phyloP scores from a whole-genome alignment of 2,113 vertebrate genomes.

The Nycticryphes semicollaris region DNA sequence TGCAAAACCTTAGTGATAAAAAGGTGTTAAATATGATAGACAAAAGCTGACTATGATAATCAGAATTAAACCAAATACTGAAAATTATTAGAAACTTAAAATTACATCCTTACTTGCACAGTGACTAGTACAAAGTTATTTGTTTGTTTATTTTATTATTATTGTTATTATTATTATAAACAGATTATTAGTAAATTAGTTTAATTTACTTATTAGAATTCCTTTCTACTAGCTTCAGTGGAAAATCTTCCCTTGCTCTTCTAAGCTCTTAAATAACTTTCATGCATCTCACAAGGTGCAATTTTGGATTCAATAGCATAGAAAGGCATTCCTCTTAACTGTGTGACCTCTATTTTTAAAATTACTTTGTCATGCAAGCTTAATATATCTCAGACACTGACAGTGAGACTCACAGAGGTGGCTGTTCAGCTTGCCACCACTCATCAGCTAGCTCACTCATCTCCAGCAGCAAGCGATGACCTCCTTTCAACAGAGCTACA shows the following conservation, averaged over 20 bases:
- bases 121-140: accelerated
- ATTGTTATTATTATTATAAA: too few relatives aligned
- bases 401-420: background rate
- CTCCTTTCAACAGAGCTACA: background rate
- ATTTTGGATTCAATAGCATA: background rate
- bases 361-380: background rate
- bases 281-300: background rate
- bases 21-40: background rate
- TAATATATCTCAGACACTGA: background rate
- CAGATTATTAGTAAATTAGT: background rate
- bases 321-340: background rate
- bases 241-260: background rate
- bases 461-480: background rate
- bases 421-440: background rate
- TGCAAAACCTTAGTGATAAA: background rate
- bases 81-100: background rate
- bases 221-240: background rate
- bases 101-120: background rate
- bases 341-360: background rate
- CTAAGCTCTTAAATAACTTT: background rate
- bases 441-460: background rate
- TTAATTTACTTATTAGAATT: background rate
- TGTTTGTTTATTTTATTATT: background rate
- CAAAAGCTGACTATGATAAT: background rate
- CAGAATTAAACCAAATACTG: background rate